Conservation (phyloP, 2,888 invertebrate genomes). For the Athalia circularis region DNA sequence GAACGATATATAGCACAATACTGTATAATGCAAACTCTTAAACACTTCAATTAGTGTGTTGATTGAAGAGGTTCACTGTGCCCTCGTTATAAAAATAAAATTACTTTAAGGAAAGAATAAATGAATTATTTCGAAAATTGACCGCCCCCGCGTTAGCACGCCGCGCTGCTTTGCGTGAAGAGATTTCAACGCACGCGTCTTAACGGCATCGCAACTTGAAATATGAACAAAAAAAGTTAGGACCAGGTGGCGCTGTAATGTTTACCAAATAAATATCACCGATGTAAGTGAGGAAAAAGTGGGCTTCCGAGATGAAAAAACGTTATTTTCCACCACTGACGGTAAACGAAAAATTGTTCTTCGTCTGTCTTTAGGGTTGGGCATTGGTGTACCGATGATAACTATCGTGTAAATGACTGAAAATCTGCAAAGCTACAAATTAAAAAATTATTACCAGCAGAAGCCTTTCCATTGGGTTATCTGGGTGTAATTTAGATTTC, state of each 20-base stretch:
- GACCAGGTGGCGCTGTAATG: slow-evolving; percentile 45
- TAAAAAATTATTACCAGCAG: not conserved
- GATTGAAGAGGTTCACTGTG: too few species aligned
- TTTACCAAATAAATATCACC: slow-evolving; percentile 41
- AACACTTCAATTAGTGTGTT: too few species aligned
- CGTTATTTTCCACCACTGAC: slow-evolving; percentile 58
- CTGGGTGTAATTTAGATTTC: too few species aligned
- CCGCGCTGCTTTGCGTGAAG: not conserved
- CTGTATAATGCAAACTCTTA: too few species aligned
- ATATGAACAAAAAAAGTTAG: not conserved
- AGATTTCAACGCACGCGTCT: not conserved
- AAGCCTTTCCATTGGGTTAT: not conserved
- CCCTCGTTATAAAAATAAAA: too few species aligned
- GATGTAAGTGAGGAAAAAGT: slow-evolving; percentile 45
- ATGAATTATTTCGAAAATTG: too few species aligned
- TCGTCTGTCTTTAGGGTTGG: not conserved
- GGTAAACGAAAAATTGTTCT: slow-evolving; percentile 53
- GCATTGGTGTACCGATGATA: not conserved
- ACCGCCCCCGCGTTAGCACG: not conserved
- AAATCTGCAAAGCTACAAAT: too few species aligned
- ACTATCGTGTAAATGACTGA: not conserved
- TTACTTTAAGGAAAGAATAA: too few species aligned
- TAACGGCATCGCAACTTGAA: not conserved
- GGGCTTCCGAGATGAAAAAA: slow-evolving; percentile 62
- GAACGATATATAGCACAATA: too few species aligned